Percentiles rank a stretch among this genome's conserved stretches.
Conservation (phyloP, 2,888 invertebrate genomes). For the Synergus laeviventris region DNA sequence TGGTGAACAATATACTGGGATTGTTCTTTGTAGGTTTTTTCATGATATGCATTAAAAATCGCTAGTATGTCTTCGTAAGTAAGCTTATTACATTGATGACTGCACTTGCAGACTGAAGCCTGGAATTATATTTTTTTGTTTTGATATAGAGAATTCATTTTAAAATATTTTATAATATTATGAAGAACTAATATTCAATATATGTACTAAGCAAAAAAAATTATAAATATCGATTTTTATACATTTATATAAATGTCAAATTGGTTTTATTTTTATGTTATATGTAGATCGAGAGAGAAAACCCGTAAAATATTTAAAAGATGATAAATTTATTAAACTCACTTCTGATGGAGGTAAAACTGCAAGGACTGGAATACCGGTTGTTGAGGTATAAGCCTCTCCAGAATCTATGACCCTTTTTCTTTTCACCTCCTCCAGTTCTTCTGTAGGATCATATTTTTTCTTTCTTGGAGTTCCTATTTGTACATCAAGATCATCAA, state of each 20-base stretch:
- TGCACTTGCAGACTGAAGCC: constrained; percentile 28
- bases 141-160: not conserved
- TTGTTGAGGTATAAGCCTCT: not conserved
- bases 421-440: constrained; percentile 7
- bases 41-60: not conserved
- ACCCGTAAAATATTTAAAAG: too few species aligned
- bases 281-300: not conserved
- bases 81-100: constrained; percentile 35
- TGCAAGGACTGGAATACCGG: not conserved
- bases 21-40: constrained; percentile 10
- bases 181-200: too few species aligned
- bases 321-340: not conserved
- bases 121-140: constrained; percentile 6
- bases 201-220: too few species aligned
- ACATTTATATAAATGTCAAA: too few species aligned
- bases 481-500: not conserved
- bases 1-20: constrained; percentile 8
- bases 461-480: constrained; percentile 29
- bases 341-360: constrained; percentile 11
- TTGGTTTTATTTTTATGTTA: too few species aligned
- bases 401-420: not conserved
- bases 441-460: not conserved
- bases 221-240: too few species aligned
- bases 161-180: too few species aligned
- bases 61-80: not conserved